Percentiles rank a stretch among this genome's conserved stretches.
Evolutionary conservation across 2,797 vertebrate genomes (phyloP).

Genomic region (Semotilus atromaculatus): DNA sequence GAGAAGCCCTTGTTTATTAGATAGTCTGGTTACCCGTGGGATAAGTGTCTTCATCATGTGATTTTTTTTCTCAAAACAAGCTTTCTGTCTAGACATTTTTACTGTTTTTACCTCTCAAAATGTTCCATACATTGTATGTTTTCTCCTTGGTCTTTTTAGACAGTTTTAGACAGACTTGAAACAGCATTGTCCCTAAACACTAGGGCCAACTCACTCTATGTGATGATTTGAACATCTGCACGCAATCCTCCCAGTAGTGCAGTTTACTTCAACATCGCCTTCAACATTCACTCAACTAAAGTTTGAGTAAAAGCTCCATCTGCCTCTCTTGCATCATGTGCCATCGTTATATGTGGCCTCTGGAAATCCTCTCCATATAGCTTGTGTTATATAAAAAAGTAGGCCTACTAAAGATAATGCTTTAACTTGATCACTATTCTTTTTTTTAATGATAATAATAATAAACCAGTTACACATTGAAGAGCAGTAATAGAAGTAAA

Average conservation of each 20-base stretch:
- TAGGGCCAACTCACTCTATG: background rate
- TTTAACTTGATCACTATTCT: background rate
- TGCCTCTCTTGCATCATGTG: background rate
- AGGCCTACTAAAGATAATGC: background rate
- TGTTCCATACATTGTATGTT: background rate
- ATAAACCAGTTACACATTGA: background rate
- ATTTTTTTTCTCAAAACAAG: background rate
- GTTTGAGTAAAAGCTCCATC: background rate
- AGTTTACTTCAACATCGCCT: constrained; percentile 4
- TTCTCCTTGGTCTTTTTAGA: background rate
- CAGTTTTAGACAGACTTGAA: background rate
- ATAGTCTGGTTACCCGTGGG: background rate
- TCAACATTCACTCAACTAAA: constrained; percentile 18
- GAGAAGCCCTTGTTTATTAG: background rate
- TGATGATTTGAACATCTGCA: constrained; percentile 25
- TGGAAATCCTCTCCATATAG: background rate
- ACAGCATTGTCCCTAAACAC: constrained; percentile 10
- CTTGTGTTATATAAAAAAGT: background rate
- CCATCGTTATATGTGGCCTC: background rate
- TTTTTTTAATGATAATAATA: background rate
- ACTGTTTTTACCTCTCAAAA: background rate
- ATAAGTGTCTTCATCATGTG: background rate
- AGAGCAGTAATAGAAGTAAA: background rate
- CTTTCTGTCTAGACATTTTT: background rate
- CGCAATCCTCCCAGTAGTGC: background rate